Base-by-base conservation (phyloP, 2,113 vertebrate species). In the Meriones unguiculatus region DNA sequence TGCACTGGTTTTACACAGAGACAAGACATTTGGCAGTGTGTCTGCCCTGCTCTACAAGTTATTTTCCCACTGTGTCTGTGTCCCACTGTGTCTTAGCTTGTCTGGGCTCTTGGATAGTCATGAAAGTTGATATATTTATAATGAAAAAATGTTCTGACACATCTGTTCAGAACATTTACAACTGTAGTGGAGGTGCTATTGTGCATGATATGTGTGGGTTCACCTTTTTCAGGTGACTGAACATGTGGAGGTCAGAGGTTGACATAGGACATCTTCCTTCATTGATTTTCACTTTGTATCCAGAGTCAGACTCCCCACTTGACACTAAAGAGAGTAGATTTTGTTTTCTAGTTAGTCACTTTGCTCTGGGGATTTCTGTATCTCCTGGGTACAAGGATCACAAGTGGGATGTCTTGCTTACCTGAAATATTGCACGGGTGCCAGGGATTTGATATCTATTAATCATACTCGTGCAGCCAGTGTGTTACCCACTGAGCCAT, bases 1-100 rank as follows among this genome's bases (percentile, higher is more conserved):
- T 6, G 38, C 24, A 18, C 0, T 91, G n/a, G 10, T 35, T 65
- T 22, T 46, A 62, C 1, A 52, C 32, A 69, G 12, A 93, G 6
- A 2, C 2, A 32, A 24, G 38, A 57, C 0, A 32, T 24, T 32
- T 69, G 50, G 18, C 8, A 18, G 0, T n/a, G 22, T 20, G 12
- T 65, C 65, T 91, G 32, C 7, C 10, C 18, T 46, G 0, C 22
- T 17, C 0, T 46, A 12, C 20, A 13, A n/a, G n/a, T 57, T 32
- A 24, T 76, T 41, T 2, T 8, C 81, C 30, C n/a, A 9, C 54
- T 22, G 17, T 41, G 3, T 18, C 46, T 46, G 46, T 46, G 46
- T 46, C 46, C 46, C 46, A 46, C 46, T 46, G 46, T 46, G 46
- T 46, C 46, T 57, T 13, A 12, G 8, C 5, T 72, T 35, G 7